Evolutionary conservation across 1,140 invertebrate genomes (phyloP).

Genomic region (Laupala kohalensis): DNA sequence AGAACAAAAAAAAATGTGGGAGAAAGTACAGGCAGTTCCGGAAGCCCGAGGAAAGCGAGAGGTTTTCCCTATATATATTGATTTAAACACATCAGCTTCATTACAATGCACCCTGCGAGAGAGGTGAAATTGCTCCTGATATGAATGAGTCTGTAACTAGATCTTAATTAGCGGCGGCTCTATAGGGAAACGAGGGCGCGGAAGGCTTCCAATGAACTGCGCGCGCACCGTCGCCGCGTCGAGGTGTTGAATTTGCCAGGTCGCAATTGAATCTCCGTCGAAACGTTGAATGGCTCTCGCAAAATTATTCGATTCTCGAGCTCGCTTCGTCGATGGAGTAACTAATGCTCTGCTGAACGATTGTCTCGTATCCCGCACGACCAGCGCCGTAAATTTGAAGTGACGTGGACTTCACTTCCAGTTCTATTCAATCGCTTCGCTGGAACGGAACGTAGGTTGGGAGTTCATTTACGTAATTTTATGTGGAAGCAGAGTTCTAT

Average conservation of each 20-base stretch:
- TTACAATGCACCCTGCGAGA: background rate
- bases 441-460: too few relatives aligned
- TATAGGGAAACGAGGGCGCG: background rate
- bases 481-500: too few relatives aligned
- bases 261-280: background rate
- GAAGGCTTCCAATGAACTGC: background rate
- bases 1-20: too few relatives aligned
- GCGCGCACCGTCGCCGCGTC: background rate
- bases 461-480: too few relatives aligned
- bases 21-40: too few relatives aligned
- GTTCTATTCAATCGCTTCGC: background rate
- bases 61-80: background rate
- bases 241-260: background rate
- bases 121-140: background rate
- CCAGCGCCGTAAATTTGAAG: background rate
- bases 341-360: background rate
- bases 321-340: background rate
- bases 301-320: background rate
- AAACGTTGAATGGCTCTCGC: background rate
- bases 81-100: background rate
- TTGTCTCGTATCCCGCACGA: background rate
- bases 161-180: background rate
- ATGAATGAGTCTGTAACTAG: background rate
- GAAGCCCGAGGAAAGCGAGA: too few relatives aligned
- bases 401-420: background rate